Evolutionary conservation across 1,140 invertebrate genomes (phyloP).

Genomic region (Megalonaias nervosa): DNA sequence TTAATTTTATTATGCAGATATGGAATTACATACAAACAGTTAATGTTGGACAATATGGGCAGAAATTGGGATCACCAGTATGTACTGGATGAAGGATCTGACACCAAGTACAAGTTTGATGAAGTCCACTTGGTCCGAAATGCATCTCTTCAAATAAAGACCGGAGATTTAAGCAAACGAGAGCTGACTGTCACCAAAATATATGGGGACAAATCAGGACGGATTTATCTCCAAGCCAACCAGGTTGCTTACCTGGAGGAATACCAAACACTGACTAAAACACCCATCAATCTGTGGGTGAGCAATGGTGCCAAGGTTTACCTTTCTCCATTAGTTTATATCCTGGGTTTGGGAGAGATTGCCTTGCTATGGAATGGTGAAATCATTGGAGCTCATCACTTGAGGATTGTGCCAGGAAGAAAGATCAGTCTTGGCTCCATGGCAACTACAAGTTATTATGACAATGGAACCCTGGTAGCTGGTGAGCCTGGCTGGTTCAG

Average conservation of each 20-base stretch:
- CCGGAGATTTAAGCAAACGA: constrained; percentile 30
- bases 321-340: constrained; percentile 55
- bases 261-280: constrained; percentile 44
- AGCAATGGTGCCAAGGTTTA: constrained; percentile 45
- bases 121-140: constrained; percentile 53
- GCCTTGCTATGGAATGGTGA: constrained; percentile 62
- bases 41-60: constrained; percentile 43
- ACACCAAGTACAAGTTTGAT: constrained; percentile 48
- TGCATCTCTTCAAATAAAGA: constrained; percentile 49
- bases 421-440: constrained; percentile 47
- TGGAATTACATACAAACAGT: constrained; percentile 31
- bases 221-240: constrained; percentile 41
- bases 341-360: constrained; percentile 55
- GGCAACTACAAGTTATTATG: constrained; percentile 51
- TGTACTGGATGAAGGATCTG: constrained; percentile 41
- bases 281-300: constrained; percentile 56
- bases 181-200: constrained; percentile 45
- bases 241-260: constrained; percentile 53
- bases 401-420: constrained; percentile 57
- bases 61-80: constrained; percentile 53
- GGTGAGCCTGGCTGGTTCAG: constrained; percentile 52
- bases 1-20: no score
- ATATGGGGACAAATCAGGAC: constrained; percentile 52
- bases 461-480: constrained; percentile 30
- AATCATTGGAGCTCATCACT: constrained; percentile 53